These are phyloP conservation scores for Diabrotica undecimpunctata DNA, from an alignment of 1,140 invertebrate species.

Conservation along the genomic window DNA sequence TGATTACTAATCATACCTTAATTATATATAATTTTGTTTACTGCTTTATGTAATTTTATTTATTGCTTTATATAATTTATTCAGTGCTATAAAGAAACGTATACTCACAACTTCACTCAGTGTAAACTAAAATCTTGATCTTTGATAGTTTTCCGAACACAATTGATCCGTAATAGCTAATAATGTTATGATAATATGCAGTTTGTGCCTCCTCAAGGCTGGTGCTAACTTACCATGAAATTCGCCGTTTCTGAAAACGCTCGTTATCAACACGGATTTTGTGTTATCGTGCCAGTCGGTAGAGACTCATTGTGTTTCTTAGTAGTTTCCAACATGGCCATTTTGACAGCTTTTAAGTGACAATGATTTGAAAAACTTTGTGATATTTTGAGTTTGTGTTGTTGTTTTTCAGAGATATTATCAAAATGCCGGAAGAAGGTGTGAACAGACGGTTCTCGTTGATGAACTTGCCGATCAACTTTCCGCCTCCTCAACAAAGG, in stretches of 20 bases:
- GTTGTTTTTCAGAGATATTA: neutral
- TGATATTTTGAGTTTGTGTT: slow-evolving; percentile 6
- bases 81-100: too few relatives aligned
- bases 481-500: slow-evolving; percentile 24
- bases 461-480: slow-evolving; percentile 19
- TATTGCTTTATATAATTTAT: too few relatives aligned
- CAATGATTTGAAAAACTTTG: slow-evolving; percentile 1
- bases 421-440: slow-evolving; percentile 23
- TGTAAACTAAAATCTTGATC: too few relatives aligned
- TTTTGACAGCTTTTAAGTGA: neutral
- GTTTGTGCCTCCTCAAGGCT: slow-evolving; percentile 25
- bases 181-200: neutral
- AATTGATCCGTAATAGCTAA: neutral
- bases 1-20: too few relatives aligned
- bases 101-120: too few relatives aligned
- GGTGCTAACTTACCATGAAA: slow-evolving; percentile 8
- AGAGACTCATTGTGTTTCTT: neutral
- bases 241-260: neutral
- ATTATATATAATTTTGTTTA: too few relatives aligned
- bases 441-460: slow-evolving; percentile 25
- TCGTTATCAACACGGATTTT: neutral
- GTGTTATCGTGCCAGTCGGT: neutral
- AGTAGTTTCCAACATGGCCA: slow-evolving; percentile 8
- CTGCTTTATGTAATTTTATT: too few relatives aligned
- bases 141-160: neutral